Evolutionary conservation across 2,888 invertebrate species (phyloP).

Genomic region (Hololepta plana): DNA sequence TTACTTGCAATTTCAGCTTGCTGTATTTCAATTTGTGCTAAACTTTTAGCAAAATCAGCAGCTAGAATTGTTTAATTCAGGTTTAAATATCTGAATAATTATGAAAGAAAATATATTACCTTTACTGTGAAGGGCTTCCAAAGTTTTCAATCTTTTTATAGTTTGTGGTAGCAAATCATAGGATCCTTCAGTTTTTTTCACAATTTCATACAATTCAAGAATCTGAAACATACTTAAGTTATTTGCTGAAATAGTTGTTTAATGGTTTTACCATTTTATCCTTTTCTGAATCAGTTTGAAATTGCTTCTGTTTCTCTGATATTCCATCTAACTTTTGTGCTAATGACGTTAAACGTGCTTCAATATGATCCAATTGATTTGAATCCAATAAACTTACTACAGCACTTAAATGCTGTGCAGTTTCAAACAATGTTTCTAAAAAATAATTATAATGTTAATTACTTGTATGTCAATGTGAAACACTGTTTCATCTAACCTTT

Average conservation of each 20-base stretch:
- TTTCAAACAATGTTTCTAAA: conserved; percentile 38
- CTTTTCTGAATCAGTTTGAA: conserved; percentile 36
- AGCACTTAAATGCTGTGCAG: conserved; percentile 59
- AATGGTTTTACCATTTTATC: conserved; percentile 27
- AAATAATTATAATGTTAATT: conserved; percentile 11
- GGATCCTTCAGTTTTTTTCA: conserved; percentile 71
- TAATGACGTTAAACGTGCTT: conserved; percentile 58
- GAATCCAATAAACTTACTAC: conserved; percentile 67
- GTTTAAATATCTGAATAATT: conserved; percentile 4
- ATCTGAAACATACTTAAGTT: conserved; percentile 36
- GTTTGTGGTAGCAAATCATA: conserved; percentile 61
- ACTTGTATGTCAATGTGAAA: conserved; percentile 2
- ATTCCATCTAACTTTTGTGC: conserved; percentile 61
- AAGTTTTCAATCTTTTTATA: conserved; percentile 68
- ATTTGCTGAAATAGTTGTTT: too few species aligned
- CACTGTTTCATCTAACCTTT: conserved; percentile 1
- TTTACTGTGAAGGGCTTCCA: conserved; percentile 79
- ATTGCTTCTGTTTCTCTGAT: conserved; percentile 32
- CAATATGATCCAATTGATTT: conserved; percentile 65
- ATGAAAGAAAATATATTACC: conserved; percentile 33
- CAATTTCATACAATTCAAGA: conserved; percentile 67
- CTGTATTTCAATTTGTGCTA: conserved; percentile 61
- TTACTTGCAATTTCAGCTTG: conserved; percentile 53
- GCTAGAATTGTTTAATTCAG: conserved; percentile 35
- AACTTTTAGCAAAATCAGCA: conserved; percentile 68